These are phyloP conservation scores for Beris morrisii DNA, from an alignment of 2,888 invertebrate species.

Conservation along the genomic window DNA sequence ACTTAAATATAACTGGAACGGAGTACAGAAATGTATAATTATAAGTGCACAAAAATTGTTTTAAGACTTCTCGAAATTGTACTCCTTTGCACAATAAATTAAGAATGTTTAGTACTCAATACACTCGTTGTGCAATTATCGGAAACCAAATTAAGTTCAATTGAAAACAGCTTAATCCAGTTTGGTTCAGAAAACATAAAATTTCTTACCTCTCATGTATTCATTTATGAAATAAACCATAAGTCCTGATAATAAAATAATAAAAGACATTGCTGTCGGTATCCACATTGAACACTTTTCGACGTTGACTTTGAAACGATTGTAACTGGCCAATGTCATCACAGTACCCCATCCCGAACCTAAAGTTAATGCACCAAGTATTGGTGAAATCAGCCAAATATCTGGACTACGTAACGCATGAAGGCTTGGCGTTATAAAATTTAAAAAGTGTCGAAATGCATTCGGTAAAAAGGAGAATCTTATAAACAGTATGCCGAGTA, in stretches of 20 bases:
- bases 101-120: no score
- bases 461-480: conserved; percentile 9
- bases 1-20: no score
- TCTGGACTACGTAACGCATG: not conserved
- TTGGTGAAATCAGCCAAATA: conserved; percentile 17
- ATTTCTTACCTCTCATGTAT: conserved; percentile 13
- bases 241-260: conserved; percentile 8
- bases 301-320: conserved; percentile 72
- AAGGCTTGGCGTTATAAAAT: conserved; percentile 17
- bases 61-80: no score
- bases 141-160: no score
- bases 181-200: not conserved
- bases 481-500: conserved; percentile 15
- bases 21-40: no score
- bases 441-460: conserved; percentile 3
- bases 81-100: no score
- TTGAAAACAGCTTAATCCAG: no score
- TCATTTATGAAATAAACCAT: conserved; percentile 17
- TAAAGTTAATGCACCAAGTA: conserved; percentile 68
- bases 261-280: conserved; percentile 12
- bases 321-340: conserved; percentile 80
- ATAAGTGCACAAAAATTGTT: no score
- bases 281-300: conserved; percentile 49
- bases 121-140: no score
- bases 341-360: conserved; percentile 85